A percentile compares a stretch with the other conserved stretches of the same genome.
Conservation (phyloP, 2,113 vertebrate genomes). For the Candoia aspera region DNA sequence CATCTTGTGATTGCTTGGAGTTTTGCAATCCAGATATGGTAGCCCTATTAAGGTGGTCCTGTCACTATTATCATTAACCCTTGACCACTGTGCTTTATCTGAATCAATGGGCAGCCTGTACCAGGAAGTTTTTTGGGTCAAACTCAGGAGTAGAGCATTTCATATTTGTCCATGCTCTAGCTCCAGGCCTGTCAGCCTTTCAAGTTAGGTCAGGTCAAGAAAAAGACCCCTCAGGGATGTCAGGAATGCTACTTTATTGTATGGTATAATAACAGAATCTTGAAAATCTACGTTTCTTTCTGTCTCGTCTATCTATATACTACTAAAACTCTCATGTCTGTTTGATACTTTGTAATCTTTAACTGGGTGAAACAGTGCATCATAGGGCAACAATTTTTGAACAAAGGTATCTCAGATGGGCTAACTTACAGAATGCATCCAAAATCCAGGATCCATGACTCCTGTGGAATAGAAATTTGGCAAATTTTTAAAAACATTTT, state of each 20-base stretch:
- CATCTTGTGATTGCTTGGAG: not conserved
- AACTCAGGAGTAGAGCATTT: not conserved
- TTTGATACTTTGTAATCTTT: too few species aligned
- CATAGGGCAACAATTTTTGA: too few species aligned
- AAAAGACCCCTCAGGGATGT: not conserved
- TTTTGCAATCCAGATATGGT: not conserved
- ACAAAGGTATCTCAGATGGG: too few species aligned
- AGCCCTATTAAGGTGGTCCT: not conserved
- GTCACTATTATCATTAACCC: not conserved
- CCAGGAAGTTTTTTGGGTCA: not conserved
- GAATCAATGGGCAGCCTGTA: not conserved
- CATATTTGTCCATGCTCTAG: not conserved
- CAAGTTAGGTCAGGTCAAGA: not conserved
- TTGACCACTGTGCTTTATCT: not conserved
- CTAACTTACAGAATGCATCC: too few species aligned
- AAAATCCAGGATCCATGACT: too few species aligned
- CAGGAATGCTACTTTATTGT: not conserved
- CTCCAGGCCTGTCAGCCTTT: not conserved
- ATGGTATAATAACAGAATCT: not conserved
- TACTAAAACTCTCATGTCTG: too few species aligned
- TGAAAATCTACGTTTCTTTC: not conserved
- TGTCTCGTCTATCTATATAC: too few species aligned
- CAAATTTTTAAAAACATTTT: too few species aligned
- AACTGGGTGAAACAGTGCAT: too few species aligned
- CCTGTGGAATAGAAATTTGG: too few species aligned